Evolutionary conservation across 1,140 invertebrate species (phyloP), one percentile per base, ranked within the genome.

Genomic region (Ips typographus): DNA sequence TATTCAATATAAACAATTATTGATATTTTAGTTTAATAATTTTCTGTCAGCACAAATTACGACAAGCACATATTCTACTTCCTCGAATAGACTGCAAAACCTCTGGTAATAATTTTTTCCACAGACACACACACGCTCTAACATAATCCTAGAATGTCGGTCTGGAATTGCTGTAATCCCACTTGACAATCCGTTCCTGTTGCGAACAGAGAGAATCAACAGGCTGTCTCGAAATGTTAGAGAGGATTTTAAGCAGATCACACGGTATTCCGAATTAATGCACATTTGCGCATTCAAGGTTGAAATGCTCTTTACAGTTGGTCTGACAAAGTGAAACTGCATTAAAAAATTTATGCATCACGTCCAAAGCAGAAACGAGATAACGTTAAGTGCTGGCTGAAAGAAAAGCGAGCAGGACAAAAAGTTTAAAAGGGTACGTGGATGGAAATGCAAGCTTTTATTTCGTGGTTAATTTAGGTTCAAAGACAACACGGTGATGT

Each of bases 391-490:
- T 22, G 22, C 22, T 22, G 22, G 22, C 3, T 49, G 6, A 49
- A 49, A 22, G 2, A 49, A 49, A 49, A 49, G 44, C 22, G 44
- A 49, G 22, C 7, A 49, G 44, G 1, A 22, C 44, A 49, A 49
- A 49, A 49, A 49, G 44, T 49, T 49, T 8, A 49, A 49, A 49
- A 49, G 44, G 22, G 22, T 49, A 22, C 44, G 44, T 49, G 44
- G 22, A 6, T 49, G 7, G 22, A 8, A 22, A 22, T 49, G 44
- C 44, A 49, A 49, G 44, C 44, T 8, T 22, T 49, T 8, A 49
- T 49, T 49, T 49, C 44, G 44, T 49, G 44, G 44, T 49, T 49
- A 49, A 49, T 49, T 49, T 49, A 49, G 6, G 44, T 22, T 22
- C 22, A 22, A 22, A 22, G 22, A 22, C 22, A 22, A 22, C 22